These are phyloP conservation scores for Dioctria rufipes DNA, from an alignment of 2,888 invertebrate genomes.

Conservation along the genomic window DNA sequence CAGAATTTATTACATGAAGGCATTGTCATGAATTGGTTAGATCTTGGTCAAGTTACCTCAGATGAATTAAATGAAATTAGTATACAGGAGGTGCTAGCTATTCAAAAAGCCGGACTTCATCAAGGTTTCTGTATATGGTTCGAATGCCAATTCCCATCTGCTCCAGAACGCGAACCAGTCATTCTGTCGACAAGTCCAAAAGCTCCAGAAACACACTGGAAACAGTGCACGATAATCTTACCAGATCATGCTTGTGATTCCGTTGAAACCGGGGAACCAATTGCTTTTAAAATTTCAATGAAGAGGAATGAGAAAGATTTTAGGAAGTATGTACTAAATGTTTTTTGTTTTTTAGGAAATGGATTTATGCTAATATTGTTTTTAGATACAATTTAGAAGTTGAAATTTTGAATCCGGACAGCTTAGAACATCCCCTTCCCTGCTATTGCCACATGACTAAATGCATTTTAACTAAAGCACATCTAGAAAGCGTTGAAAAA, in stretches of 20 bases:
- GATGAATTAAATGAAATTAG: conserved; percentile 76
- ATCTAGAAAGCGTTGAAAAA: conserved; percentile 65
- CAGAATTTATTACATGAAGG: conserved; percentile 78
- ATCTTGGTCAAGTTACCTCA: conserved; percentile 76
- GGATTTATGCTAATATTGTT: neutral
- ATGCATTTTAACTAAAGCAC: conserved; percentile 79
- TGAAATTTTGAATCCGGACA: conserved; percentile 79
- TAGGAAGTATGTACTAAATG: conserved; percentile 61
- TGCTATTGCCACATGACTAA: conserved; percentile 85
- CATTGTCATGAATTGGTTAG: conserved; percentile 78
- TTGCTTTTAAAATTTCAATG: conserved; percentile 80
- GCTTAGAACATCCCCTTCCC: conserved; percentile 82
- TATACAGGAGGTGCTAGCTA: conserved; percentile 76
- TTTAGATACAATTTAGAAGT: conserved; percentile 80
- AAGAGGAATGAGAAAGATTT: conserved; percentile 66
- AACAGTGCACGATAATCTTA: conserved; percentile 89
- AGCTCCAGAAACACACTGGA: conserved; percentile 89
- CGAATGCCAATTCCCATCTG: conserved; percentile 80
- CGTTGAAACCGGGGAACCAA: conserved; percentile 74
- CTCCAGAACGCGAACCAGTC: conserved; percentile 75
- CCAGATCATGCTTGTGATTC: conserved; percentile 76
- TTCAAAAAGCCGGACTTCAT: conserved; percentile 73
- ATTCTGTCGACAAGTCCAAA: conserved; percentile 86
- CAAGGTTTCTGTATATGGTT: conserved; percentile 89
- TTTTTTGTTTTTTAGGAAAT: neutral